These are phyloP conservation scores for Danio kyathit DNA, from an alignment of 2,797 vertebrate genomes.

Conservation along the genomic window DNA sequence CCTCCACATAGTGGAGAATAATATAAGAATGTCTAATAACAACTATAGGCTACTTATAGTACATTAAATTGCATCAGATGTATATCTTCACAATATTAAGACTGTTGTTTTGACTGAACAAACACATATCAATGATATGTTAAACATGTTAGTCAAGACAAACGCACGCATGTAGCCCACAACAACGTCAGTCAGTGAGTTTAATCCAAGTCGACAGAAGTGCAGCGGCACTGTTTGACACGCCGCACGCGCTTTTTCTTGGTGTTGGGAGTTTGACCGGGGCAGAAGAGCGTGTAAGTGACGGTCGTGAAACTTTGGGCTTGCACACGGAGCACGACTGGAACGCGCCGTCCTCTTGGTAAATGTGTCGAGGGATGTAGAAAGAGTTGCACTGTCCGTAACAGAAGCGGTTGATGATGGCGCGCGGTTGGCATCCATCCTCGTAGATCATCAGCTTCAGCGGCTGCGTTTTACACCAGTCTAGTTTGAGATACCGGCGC, in stretches of 20 bases:
- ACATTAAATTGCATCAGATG: conserved; percentile 17
- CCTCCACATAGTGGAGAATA: conserved; percentile 80
- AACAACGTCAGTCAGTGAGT: background rate
- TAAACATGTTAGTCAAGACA: background rate
- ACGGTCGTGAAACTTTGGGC: conserved; percentile 93
- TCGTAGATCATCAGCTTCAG: conserved; percentile 94
- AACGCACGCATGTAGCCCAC: background rate
- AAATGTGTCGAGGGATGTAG: conserved; percentile 92
- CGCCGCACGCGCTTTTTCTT: conserved; percentile 92
- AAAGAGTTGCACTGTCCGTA: conserved; percentile 99
- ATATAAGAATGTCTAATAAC: conserved; percentile 29
- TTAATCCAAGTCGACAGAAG: conserved; percentile 91
- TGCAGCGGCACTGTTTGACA: conserved; percentile 95
- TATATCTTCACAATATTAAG: conserved; percentile 1
- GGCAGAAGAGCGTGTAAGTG: conserved; percentile 92
- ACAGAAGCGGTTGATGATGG: conserved; percentile 95
- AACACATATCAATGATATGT: background rate
- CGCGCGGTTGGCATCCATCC: conserved; percentile 91
- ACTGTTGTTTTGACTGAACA: background rate
- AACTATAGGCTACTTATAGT: conserved; percentile 2
- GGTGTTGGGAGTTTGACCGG: conserved; percentile 88
- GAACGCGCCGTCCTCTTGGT: conserved; percentile 90
- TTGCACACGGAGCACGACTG: conserved; percentile 96
- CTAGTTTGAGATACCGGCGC: conserved; percentile 91
- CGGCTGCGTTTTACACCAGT: conserved; percentile 98